phyloP scores from a whole-genome alignment of 2,113 vertebrate genomes.

The Lamprologus speciosus region DNA sequence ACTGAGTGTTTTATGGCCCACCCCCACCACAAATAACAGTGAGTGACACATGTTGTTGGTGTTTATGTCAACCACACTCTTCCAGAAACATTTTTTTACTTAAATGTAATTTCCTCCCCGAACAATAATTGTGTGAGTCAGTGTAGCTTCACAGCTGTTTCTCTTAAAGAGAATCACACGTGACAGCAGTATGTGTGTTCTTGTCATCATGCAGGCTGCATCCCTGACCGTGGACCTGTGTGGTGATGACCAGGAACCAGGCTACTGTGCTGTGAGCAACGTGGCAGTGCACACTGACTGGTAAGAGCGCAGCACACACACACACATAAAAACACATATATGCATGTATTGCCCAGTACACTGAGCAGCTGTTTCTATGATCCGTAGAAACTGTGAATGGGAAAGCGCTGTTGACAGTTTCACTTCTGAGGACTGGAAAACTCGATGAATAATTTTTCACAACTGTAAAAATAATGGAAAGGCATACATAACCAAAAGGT shows the following conservation, averaged over 20 bases:
- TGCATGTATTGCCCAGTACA: neutral
- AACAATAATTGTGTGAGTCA: neutral
- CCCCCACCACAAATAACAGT: neutral
- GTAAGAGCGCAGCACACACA: slow-evolving; percentile 59
- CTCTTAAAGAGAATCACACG: neutral
- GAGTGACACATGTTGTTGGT: neutral
- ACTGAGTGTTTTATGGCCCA: neutral
- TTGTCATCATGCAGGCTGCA: slow-evolving; percentile 74
- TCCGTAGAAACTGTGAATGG: neutral
- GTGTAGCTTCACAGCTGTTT: neutral
- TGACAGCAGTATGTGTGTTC: neutral
- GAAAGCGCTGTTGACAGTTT: neutral
- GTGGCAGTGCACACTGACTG: slow-evolving; percentile 90
- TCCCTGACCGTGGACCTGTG: slow-evolving; percentile 94
- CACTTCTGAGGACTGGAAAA: neutral
- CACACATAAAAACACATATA: neutral
- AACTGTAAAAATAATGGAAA: neutral
- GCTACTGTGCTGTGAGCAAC: slow-evolving; percentile 91
- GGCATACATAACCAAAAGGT: neutral
- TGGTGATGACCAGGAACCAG: slow-evolving; percentile 87
- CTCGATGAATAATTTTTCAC: neutral
- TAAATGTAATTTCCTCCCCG: neutral
- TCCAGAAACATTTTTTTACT: neutral
- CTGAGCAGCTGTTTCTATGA: neutral
- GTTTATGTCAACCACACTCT: neutral